These are phyloP conservation scores for Urosaurus nigricauda DNA, from an alignment of 2,797 vertebrate species.

Conservation along the genomic window DNA sequence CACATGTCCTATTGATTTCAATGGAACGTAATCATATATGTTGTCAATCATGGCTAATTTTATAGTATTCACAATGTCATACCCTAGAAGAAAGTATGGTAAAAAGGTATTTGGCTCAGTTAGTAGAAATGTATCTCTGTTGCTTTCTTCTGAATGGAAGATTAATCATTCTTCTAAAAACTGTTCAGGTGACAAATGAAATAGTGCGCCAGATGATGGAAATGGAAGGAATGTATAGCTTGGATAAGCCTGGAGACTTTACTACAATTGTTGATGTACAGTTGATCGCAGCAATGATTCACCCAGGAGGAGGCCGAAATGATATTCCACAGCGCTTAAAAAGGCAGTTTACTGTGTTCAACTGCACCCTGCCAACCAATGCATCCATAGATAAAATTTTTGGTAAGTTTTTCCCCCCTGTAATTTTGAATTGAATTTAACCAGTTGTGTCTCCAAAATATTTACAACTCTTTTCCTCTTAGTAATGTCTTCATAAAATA, in stretches of 20 bases:
- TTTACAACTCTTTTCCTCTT: neutral
- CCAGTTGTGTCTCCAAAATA: neutral
- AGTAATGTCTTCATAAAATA: neutral
- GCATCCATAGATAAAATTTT: constrained; percentile 83
- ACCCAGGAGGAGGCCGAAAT: constrained; percentile 82
- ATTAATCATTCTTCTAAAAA: constrained; percentile 38
- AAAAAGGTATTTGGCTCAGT: neutral
- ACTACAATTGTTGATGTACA: constrained; percentile 81
- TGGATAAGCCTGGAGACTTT: constrained; percentile 85
- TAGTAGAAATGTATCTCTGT: neutral
- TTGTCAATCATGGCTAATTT: neutral
- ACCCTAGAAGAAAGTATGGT: constrained; percentile 6
- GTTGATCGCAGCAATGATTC: constrained; percentile 83
- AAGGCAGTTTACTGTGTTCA: constrained; percentile 82
- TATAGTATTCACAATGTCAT: neutral
- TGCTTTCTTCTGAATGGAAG: constrained; percentile 39
- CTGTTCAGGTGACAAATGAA: constrained; percentile 82
- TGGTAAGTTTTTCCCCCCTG: constrained; percentile 68
- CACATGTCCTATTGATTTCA: neutral
- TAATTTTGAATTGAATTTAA: constrained; percentile 30
- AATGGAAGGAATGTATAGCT: constrained; percentile 83
- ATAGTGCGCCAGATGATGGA: constrained; percentile 86
- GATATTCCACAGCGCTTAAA: constrained; percentile 84
- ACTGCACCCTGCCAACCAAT: constrained; percentile 81
- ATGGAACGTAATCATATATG: neutral